Evolutionary conservation across 35 echinoderm and acorn worm species (phyloP), one percentile per base, ranked within the genome.

Genomic region (Patiria miniata): DNA sequence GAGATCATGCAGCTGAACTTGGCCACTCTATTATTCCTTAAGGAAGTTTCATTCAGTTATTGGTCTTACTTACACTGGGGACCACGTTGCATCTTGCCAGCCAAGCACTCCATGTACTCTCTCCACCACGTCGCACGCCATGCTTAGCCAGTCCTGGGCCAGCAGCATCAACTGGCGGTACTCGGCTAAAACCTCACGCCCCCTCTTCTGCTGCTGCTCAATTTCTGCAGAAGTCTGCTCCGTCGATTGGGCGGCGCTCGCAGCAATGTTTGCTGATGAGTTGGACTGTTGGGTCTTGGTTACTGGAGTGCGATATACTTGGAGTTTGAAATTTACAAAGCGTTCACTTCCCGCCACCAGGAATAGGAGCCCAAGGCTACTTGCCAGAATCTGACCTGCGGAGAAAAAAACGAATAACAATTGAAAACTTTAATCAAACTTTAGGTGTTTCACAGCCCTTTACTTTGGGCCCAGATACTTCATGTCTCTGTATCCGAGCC

Each of bases 91-190:
- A 12, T 77, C 26, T 53, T 56, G 40, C 85, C 85, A 87, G 1
- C 76, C 30, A 10, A 87, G 77, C 30, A 87, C 29, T 33, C 78
- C 85, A 50, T 87, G 44, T 10, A 79, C 16, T 51, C 36, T 52
- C n/a, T 79, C 21, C 51, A 87, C 14, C 29, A 54, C 17, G 23
- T 77, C 30, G 33, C 51, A 87, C 12, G 22, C 65, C 5, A 29
- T 19, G 52, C 28, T 55, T 22, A 87, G 68, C 65, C 47, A 87
- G 36, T 32, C 39, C 19, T 40, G 76, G 34, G 77, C 39, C 8
- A 19, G 32, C 38, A 78, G 68, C 85, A 87, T 87, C 85, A 87
- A 18, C 26, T 87, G 85, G 28, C 85, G 76, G 54, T 87, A 87
- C 69, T 87, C 85, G 0, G 33, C 69, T 40, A 87, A 28, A 17